These are phyloP conservation scores for Syndactyla subalaris DNA, from an alignment of 2,797 vertebrate genomes.

Conservation along the genomic window DNA sequence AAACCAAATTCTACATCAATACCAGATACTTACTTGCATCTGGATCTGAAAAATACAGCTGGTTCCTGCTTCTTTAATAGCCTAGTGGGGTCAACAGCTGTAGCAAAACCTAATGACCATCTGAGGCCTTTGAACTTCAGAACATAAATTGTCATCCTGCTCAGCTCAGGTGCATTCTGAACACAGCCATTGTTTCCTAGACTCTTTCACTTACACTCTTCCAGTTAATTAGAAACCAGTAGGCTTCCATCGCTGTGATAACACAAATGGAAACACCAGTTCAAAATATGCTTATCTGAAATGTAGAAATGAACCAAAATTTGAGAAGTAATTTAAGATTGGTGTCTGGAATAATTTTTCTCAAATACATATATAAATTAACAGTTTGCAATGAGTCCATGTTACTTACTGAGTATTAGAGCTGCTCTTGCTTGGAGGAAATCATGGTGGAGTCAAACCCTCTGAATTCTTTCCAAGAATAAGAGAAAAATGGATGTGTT, in stretches of 20 bases:
- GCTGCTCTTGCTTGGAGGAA: background rate
- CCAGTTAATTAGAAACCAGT: background rate
- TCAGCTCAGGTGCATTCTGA: background rate
- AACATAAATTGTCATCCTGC: background rate
- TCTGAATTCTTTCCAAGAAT: background rate
- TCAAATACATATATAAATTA: background rate
- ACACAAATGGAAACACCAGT: background rate
- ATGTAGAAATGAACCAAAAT: background rate
- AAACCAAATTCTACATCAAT: background rate
- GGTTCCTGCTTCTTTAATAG: background rate
- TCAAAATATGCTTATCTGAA: background rate
- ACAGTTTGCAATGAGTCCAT: background rate
- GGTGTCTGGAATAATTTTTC: background rate
- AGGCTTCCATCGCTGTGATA: background rate
- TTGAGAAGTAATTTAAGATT: background rate
- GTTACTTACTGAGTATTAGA: background rate
- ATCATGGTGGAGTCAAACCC: background rate
- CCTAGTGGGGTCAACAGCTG: background rate
- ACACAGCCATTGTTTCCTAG: background rate
- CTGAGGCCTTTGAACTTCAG: background rate
- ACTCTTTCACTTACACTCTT: fast-evolving
- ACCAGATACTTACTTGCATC: background rate
- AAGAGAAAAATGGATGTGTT: background rate
- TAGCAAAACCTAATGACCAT: background rate
- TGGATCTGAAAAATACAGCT: background rate